phyloP scores from a whole-genome alignment of 2,797 vertebrate species.

The Tamandua tetradactyla region DNA sequence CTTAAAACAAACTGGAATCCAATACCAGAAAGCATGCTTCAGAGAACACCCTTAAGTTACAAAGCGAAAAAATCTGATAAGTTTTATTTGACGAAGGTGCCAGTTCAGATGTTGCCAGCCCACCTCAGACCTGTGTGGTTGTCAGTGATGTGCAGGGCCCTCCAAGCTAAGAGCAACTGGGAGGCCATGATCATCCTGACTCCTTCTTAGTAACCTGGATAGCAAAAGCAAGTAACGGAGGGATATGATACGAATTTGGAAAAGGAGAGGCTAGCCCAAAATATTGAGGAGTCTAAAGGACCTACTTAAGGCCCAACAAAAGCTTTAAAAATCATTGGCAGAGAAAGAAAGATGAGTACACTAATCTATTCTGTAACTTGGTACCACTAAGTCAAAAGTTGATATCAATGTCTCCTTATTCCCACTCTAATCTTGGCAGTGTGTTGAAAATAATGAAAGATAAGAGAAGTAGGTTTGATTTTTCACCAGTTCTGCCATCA shows the following conservation, averaged over 20 bases:
- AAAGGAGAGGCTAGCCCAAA: background rate
- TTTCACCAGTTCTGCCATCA: background rate
- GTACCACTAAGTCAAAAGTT: background rate
- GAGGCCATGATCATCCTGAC: background rate
- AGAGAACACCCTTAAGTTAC: background rate
- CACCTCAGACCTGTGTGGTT: background rate
- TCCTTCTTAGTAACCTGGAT: background rate
- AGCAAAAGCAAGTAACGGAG: conserved; percentile 2
- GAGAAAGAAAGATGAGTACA: background rate
- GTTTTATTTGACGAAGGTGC: background rate
- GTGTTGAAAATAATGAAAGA: conserved; percentile 19
- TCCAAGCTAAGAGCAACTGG: background rate
- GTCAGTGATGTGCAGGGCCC: background rate
- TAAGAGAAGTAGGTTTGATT: background rate
- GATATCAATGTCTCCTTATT: background rate
- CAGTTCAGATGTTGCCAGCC: background rate
- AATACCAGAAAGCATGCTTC: background rate
- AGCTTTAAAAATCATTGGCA: background rate
- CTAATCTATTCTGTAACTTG: background rate
- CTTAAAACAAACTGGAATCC: conserved; percentile 34
- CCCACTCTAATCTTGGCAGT: background rate
- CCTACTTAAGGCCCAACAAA: background rate
- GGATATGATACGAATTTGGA: background rate
- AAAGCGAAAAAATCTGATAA: background rate
- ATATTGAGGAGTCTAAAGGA: background rate